phyloP scores from a whole-genome alignment of 1,140 invertebrate species.

The Caenorhabditis brenneri region DNA sequence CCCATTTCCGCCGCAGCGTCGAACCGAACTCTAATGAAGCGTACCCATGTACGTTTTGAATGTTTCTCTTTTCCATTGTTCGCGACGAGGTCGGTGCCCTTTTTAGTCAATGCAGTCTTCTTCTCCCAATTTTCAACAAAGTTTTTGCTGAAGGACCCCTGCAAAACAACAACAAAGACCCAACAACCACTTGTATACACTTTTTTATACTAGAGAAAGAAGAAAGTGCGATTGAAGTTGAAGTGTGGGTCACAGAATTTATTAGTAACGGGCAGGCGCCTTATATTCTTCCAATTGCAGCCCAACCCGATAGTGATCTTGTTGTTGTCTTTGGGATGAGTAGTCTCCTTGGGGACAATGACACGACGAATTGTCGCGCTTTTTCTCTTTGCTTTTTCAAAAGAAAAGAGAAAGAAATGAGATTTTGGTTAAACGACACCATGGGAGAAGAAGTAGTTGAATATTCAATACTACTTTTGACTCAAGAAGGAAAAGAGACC shows the following conservation, averaged over 20 bases:
- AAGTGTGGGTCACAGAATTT: slow-evolving; percentile 26
- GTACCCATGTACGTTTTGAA: slow-evolving; percentile 16
- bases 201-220: neutral
- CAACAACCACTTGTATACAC: neutral
- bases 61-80: neutral
- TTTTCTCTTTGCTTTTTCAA: neutral
- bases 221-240: slow-evolving; percentile 16
- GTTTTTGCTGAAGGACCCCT: slow-evolving; percentile 13
- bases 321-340: neutral
- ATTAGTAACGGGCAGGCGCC: neutral
- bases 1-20: neutral
- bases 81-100: neutral
- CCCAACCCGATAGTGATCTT: slow-evolving; percentile 14
- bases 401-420: neutral
- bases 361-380: neutral
- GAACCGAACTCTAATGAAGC: slow-evolving; percentile 22
- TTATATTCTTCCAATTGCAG: neutral
- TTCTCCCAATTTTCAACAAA: slow-evolving; percentile 12
- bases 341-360: neutral
- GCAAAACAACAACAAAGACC: slow-evolving; percentile 23
- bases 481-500: neutral
- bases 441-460: neutral
- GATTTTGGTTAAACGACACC: slow-evolving; percentile 8
- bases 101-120: neutral
- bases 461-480: neutral